Conservation (phyloP, 1,140 invertebrate species). For the Drosophila nasuta region DNA sequence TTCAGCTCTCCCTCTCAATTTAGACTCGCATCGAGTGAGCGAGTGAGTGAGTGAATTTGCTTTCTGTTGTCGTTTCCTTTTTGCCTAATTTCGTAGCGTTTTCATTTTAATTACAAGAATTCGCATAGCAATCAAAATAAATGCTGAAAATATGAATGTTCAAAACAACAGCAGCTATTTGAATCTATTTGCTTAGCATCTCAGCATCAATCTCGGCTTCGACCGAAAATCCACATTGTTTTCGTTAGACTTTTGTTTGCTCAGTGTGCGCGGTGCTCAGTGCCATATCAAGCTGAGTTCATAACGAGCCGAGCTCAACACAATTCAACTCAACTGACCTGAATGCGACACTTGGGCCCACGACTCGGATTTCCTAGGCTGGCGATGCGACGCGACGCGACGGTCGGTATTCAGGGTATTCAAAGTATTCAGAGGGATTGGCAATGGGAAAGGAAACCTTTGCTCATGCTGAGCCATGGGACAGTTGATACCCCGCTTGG, state of each 20-base stretch:
- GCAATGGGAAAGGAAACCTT: constrained; percentile 21
- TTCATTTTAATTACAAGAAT: constrained; percentile 70
- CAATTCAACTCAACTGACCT: constrained; percentile 23
- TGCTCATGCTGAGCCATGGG: constrained; percentile 38
- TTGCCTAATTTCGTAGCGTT: constrained; percentile 61
- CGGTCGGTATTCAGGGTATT: constrained; percentile 20
- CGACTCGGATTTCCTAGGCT: constrained; percentile 50
- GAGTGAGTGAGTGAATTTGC: too few species aligned
- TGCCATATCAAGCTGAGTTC: constrained; percentile 2
- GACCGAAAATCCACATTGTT: background rate
- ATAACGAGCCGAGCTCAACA: constrained; percentile 14
- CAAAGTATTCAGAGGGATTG: constrained; percentile 17
- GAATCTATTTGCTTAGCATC: constrained; percentile 29
- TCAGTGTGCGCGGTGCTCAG: background rate
- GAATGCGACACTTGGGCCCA: constrained; percentile 22
- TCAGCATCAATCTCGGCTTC: background rate
- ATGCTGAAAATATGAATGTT: constrained; percentile 33
- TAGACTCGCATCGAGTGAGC: background rate
- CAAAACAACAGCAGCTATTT: constrained; percentile 4
- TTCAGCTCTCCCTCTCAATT: background rate
- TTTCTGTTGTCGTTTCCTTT: constrained; percentile 37
- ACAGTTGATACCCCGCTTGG: constrained; percentile 53
- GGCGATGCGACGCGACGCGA: background rate
- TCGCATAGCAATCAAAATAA: constrained; percentile 63
- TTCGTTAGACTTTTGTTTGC: constrained; percentile 9